Conservation (phyloP, 1,140 invertebrate genomes). For the Drosophila auraria region DNA sequence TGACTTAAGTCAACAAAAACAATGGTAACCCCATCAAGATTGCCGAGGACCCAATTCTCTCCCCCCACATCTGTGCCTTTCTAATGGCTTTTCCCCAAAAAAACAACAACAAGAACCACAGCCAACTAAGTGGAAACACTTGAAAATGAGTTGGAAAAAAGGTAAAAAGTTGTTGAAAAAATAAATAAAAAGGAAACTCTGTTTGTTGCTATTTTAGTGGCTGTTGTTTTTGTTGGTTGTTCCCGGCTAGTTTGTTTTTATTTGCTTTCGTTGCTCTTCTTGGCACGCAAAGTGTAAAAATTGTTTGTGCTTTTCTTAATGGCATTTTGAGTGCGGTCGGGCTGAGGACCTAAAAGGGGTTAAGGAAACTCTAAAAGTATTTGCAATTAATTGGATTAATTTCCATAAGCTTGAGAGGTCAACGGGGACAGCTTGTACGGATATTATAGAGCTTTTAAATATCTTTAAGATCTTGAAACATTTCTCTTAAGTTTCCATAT, state of each 20-base stretch:
- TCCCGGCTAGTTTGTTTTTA: constrained; percentile 63
- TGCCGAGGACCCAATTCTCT: constrained; percentile 25
- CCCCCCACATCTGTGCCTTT: constrained; percentile 53
- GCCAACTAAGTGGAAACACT: constrained; percentile 73
- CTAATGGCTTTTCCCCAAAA: constrained; percentile 65
- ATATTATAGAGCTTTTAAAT: neutral
- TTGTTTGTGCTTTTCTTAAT: constrained; percentile 58
- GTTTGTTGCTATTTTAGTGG: constrained; percentile 48
- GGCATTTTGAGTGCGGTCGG: constrained; percentile 52
- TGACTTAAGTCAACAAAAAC: constrained; percentile 78
- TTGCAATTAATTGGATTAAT: constrained; percentile 62
- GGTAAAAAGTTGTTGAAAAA: constrained; percentile 77
- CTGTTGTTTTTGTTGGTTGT: constrained; percentile 31
- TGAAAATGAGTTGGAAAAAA: constrained; percentile 74
- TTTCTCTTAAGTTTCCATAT: neutral
- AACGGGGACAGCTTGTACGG: neutral
- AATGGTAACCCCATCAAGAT: constrained; percentile 58
- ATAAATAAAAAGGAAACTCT: constrained; percentile 71
- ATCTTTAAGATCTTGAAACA: neutral
- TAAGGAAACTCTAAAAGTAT: constrained; percentile 7
- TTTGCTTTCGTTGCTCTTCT: constrained; percentile 55
- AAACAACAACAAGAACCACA: constrained; percentile 27
- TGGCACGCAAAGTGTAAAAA: constrained; percentile 70
- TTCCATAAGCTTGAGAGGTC: constrained; percentile 24
- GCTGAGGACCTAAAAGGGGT: neutral